Percentiles rank a stretch among this genome's conserved stretches.
Conservation (phyloP, 2,888 invertebrate genomes). For the Lacanobia wlatinum region DNA sequence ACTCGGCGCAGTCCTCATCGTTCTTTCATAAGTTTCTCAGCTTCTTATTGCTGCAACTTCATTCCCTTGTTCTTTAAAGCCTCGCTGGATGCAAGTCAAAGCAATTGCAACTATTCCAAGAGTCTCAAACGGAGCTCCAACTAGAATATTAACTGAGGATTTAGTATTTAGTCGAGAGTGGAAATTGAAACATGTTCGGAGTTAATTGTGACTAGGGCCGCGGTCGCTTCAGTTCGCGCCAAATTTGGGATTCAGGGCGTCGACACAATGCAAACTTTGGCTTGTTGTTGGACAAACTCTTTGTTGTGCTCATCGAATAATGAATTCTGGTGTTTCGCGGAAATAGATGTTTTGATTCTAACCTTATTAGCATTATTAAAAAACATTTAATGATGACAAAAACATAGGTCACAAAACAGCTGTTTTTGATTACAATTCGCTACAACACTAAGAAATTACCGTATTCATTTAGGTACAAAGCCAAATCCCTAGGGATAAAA, state of each 20-base stretch:
- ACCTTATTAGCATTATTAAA: slow-evolving; percentile 20
- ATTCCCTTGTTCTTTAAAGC: slow-evolving; percentile 64
- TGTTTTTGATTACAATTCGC: background rate
- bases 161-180: slow-evolving; percentile 79
- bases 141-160: slow-evolving; percentile 79
- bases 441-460: background rate
- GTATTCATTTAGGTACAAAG: slow-evolving; percentile 2
- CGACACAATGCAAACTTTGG: slow-evolving; percentile 65
- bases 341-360: slow-evolving; percentile 34
- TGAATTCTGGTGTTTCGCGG: slow-evolving; percentile 42
- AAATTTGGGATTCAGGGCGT: slow-evolving; percentile 72
- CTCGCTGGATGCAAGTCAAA: slow-evolving; percentile 57
- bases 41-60: slow-evolving; percentile 53
- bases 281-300: slow-evolving; percentile 64
- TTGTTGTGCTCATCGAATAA: slow-evolving; percentile 65
- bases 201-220: slow-evolving; percentile 84
- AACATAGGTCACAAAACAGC: background rate
- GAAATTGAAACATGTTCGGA: slow-evolving; percentile 87
- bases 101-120: slow-evolving; percentile 70
- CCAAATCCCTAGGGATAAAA: background rate
- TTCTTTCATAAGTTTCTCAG: slow-evolving; percentile 62
- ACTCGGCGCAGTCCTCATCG: slow-evolving; percentile 45
- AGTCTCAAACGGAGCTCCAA: slow-evolving; percentile 69
- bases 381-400: slow-evolving; percentile 11
- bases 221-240: slow-evolving; percentile 70